A percentile compares a stretch with the other conserved stretches of the same genome.
These are phyloP conservation scores for Sitophilus oryzae DNA, from an alignment of 1,140 invertebrate species.

Conservation along the genomic window DNA sequence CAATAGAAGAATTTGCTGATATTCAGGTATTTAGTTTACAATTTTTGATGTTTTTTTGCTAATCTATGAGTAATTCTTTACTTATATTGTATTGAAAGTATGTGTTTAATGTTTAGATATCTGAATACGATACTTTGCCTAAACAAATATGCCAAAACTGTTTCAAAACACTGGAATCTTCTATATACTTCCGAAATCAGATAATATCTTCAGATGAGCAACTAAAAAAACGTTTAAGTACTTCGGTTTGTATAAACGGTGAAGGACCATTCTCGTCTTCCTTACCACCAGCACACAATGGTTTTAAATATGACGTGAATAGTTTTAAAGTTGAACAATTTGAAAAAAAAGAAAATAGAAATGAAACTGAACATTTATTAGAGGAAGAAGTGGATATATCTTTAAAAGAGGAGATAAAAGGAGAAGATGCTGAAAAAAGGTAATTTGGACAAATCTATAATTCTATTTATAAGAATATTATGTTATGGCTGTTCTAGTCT, in stretches of 20 bases:
- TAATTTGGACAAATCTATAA: background rate
- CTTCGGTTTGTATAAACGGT: slow-evolving; percentile 3
- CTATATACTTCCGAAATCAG: slow-evolving; percentile 4
- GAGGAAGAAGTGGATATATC: background rate
- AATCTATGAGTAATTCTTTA: background rate
- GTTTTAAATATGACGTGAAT: background rate
- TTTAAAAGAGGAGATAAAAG: background rate
- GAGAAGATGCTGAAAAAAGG: background rate
- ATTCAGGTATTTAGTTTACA: slow-evolving; percentile 12
- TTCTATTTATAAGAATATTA: background rate
- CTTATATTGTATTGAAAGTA: background rate
- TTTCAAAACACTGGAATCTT: background rate
- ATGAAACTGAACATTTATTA: background rate
- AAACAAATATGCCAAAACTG: slow-evolving; percentile 8
- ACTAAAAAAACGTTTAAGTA: slow-evolving; percentile 5
- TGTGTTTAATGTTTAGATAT: slow-evolving; percentile 1
- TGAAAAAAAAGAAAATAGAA: background rate
- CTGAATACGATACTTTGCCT: slow-evolving; percentile 5
- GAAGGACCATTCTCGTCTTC: background rate
- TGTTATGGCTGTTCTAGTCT: background rate
- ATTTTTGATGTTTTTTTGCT: background rate
- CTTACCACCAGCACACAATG: too few relatives aligned
- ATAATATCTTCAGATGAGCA: slow-evolving; percentile 4
- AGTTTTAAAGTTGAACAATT: background rate
- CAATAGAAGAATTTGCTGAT: slow-evolving; percentile 15